Conservation (phyloP, 2,113 vertebrate species). For the Eulemur rufifrons region DNA sequence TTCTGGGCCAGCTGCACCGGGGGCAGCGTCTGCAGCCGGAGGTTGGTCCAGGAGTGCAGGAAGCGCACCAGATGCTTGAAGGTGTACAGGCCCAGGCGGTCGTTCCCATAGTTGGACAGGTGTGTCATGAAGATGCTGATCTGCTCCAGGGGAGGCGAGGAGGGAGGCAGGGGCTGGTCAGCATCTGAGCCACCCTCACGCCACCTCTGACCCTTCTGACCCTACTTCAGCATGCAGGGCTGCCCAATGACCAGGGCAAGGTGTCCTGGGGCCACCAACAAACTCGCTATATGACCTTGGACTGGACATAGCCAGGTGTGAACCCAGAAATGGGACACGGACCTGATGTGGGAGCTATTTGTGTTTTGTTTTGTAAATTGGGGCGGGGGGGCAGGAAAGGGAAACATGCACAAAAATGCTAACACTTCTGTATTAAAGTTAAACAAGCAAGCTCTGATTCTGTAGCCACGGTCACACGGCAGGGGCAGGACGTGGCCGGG, state of each 20-base stretch:
- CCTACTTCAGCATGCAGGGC: not conserved
- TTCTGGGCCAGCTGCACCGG: slow-evolving; percentile 95
- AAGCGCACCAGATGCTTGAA: slow-evolving; percentile 96
- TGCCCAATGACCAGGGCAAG: not conserved
- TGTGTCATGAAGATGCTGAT: slow-evolving; percentile 99
- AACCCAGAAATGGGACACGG: not conserved
- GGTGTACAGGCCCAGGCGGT: slow-evolving; percentile 97
- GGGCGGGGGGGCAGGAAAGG: not conserved
- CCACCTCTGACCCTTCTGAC: not conserved
- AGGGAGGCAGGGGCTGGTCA: not conserved
- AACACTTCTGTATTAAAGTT: not conserved
- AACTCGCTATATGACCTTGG: not conserved
- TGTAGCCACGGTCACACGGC: not conserved
- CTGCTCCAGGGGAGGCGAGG: slow-evolving; percentile 75
- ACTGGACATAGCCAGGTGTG: not conserved
- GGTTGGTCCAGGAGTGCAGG: slow-evolving; percentile 95
- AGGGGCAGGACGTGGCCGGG: no score
- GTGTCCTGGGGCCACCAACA: not conserved
- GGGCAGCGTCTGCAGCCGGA: slow-evolving; percentile 95
- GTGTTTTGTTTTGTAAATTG: not conserved
- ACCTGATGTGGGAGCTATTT: not conserved
- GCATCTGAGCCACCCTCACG: not conserved
- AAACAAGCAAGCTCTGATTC: not conserved
- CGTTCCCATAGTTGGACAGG: slow-evolving; percentile 97
- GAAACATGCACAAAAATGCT: not conserved